A percentile compares a stretch with the other conserved stretches of the same genome.
phyloP scores from a whole-genome alignment of 2,888 invertebrate species.

The Seira sanloemensis region DNA sequence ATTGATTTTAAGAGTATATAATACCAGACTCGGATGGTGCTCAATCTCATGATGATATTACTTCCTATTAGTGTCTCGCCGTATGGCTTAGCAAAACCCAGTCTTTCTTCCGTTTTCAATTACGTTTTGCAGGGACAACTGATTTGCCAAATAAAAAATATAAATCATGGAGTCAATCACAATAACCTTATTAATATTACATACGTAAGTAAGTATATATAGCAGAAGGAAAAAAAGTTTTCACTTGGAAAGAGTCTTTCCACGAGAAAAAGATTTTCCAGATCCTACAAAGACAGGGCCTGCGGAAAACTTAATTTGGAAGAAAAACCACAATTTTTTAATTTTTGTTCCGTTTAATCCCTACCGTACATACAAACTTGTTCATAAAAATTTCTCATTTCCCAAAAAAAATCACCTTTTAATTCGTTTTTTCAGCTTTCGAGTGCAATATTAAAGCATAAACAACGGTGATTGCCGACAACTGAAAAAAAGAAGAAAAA shows the following conservation, averaged over 20 bases:
- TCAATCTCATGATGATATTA: constrained; percentile 38
- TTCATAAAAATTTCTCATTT: background rate
- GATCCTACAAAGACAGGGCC: background rate
- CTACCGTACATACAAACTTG: background rate
- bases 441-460: constrained; percentile 34
- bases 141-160: constrained; percentile 46
- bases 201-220: background rate
- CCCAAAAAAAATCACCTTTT: background rate
- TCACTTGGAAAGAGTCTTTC: background rate
- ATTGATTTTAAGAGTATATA: background rate
- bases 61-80: constrained; percentile 46
- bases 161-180: constrained; percentile 39
- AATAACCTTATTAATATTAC: background rate
- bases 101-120: constrained; percentile 36
- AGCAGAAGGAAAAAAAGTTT: no score
- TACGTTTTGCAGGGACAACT: constrained; percentile 11
- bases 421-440: background rate
- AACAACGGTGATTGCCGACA: constrained; percentile 30
- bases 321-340: background rate
- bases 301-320: background rate
- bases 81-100: no score
- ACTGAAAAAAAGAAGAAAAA: constrained; percentile 5
- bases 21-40: background rate
- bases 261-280: no score
- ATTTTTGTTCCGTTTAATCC: background rate